These are phyloP conservation scores for Struthio camelus DNA, from an alignment of 2,113 vertebrate genomes.

Conservation along the genomic window DNA sequence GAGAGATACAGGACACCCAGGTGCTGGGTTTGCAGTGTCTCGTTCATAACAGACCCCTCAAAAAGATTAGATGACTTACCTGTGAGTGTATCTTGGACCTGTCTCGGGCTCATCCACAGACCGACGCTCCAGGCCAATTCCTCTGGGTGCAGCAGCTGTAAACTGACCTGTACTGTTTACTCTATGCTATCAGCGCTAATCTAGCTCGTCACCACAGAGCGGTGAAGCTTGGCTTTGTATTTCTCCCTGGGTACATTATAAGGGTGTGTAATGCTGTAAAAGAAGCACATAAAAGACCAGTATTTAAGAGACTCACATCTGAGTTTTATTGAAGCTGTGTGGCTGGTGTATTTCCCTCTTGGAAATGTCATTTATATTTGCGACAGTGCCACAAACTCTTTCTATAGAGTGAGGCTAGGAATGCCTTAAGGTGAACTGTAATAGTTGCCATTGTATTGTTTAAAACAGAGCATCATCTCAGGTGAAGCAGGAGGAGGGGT, in stretches of 20 bases:
- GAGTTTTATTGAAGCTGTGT: conserved; percentile 43
- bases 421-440: not conserved
- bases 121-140: too few species aligned
- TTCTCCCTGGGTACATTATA: not conserved
- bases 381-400: not conserved
- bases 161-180: not conserved
- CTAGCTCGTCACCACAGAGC: accelerated
- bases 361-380: not conserved
- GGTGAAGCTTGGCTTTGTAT: not conserved
- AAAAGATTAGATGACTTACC: not conserved
- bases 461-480: not conserved
- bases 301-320: not conserved
- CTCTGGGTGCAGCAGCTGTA: not conserved
- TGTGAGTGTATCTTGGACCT: not conserved
- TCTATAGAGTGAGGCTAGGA: not conserved
- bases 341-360: not conserved
- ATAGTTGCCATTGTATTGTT: not conserved
- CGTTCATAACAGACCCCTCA: not conserved
- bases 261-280: not conserved
- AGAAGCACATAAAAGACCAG: not conserved
- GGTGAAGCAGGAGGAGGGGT: not conserved
- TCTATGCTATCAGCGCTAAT: not conserved
- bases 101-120: not conserved
- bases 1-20: not conserved
- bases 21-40: not conserved